A percentile compares a stretch with the other conserved stretches of the same genome.
Evolutionary conservation across 2,888 invertebrate genomes (phyloP).

Genomic region (Resseliella maxima): DNA sequence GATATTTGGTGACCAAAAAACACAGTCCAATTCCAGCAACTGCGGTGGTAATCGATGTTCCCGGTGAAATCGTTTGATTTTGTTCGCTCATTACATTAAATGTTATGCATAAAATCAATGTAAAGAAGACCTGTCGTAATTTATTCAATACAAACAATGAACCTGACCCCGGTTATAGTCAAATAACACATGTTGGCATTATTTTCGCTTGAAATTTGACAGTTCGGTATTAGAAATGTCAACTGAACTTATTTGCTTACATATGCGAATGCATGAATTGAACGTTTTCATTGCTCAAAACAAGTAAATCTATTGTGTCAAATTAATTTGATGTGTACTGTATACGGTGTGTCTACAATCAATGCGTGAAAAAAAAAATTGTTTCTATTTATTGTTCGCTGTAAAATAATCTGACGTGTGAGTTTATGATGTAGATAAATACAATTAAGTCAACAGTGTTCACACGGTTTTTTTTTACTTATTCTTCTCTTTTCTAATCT

Average conservation of each 20-base stretch:
- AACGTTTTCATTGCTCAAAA: background rate
- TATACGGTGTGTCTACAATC: background rate
- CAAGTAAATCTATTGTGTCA: background rate
- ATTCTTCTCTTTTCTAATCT: background rate
- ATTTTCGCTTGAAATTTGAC: slow-evolving; percentile 63
- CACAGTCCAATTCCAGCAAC: slow-evolving; percentile 63
- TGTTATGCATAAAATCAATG: background rate
- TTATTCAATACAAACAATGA: background rate
- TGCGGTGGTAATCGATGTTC: slow-evolving; percentile 60
- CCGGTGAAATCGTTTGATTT: background rate
- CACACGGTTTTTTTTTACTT: background rate
- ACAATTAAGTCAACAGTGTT: background rate
- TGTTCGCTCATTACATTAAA: background rate
- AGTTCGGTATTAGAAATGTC: background rate
- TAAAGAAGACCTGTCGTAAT: background rate
- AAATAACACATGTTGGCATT: slow-evolving; percentile 59
- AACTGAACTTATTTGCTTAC: background rate
- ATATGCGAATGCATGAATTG: background rate
- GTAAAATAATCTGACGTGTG: background rate
- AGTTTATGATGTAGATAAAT: background rate
- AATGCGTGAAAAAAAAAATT: background rate
- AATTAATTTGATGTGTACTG: background rate
- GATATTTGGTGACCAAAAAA: slow-evolving; percentile 63
- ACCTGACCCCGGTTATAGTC: background rate
- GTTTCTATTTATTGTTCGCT: too few relatives aligned